These are phyloP conservation scores for Pharmacophagus antenor DNA, from an alignment of 2,888 invertebrate genomes.

Conservation along the genomic window DNA sequence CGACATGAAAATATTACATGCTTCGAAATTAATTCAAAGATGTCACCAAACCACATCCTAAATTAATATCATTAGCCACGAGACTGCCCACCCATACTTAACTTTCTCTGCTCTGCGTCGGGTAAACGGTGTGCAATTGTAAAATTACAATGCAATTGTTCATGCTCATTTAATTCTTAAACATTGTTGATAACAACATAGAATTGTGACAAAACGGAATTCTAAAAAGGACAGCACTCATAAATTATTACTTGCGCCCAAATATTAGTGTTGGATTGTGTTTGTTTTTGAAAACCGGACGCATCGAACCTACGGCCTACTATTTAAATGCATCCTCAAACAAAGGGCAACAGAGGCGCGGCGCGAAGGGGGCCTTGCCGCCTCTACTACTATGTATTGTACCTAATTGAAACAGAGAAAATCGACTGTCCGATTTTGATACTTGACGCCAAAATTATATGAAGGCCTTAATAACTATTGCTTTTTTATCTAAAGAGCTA, in stretches of 20 bases:
- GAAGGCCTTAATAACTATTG: too few relatives aligned
- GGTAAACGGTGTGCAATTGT: not conserved
- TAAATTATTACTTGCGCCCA: slow-evolving; percentile 64
- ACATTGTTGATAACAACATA: slow-evolving; percentile 18
- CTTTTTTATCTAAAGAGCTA: not conserved
- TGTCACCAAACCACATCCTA: too few relatives aligned
- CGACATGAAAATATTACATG: too few relatives aligned
- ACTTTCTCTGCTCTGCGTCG: not conserved
- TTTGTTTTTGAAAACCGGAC: slow-evolving; percentile 62
- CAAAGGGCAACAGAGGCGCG: slow-evolving; percentile 62
- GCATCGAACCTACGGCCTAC: slow-evolving; percentile 55
- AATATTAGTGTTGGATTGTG: slow-evolving; percentile 55
- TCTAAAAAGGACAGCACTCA: slow-evolving; percentile 49
- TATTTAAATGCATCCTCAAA: slow-evolving; percentile 78
- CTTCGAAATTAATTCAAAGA: too few relatives aligned
- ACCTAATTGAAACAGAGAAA: slow-evolving; percentile 69
- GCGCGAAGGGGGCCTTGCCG: slow-evolving; percentile 65
- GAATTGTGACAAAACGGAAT: slow-evolving; percentile 37
- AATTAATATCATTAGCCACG: too few relatives aligned
- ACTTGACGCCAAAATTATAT: too few relatives aligned
- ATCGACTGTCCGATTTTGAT: slow-evolving; percentile 47
- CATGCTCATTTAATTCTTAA: slow-evolving; percentile 19
- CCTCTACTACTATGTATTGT: slow-evolving; percentile 61
- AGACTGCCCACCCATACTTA: slow-evolving; percentile 3
- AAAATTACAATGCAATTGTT: slow-evolving; percentile 10